Percentiles rank a stretch among this genome's conserved stretches.
Conservation (phyloP, 2,888 invertebrate genomes). For the Penaeus monodon region DNA sequence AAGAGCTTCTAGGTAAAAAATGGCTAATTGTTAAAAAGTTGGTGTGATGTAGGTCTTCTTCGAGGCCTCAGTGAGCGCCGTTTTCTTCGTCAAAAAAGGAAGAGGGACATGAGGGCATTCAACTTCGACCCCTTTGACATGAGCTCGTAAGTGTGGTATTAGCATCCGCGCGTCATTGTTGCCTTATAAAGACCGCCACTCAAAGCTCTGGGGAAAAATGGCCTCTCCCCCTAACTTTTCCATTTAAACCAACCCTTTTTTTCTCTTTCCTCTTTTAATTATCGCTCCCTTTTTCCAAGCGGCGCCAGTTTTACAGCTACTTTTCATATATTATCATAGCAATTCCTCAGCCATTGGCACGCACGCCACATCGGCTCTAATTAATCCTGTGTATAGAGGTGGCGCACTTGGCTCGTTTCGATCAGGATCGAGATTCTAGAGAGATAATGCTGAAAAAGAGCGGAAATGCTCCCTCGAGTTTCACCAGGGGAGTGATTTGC, state of each 20-base stretch:
- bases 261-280: conserved; percentile 59
- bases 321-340: conserved; percentile 51
- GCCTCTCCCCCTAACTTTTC: conserved; percentile 47
- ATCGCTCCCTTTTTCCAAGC: conserved; percentile 53
- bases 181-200: conserved; percentile 40
- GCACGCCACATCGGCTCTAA: conserved; percentile 25
- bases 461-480: background rate
- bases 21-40: conserved; percentile 63
- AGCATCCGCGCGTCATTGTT: conserved; percentile 19
- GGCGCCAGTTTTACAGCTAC: conserved; percentile 47
- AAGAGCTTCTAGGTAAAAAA: conserved; percentile 54
- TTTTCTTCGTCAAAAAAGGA: conserved; percentile 4
- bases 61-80: conserved; percentile 36
- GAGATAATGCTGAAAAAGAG: background rate
- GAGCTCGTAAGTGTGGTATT: conserved; percentile 34
- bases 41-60: conserved; percentile 56
- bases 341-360: conserved; percentile 30
- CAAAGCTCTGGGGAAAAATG: conserved; percentile 20
- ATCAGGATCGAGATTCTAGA: conserved; percentile 18
- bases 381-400: conserved; percentile 36
- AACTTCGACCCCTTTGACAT: conserved; percentile 24
- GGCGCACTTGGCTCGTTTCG: background rate
- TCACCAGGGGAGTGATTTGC: conserved; percentile 16
- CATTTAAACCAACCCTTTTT: conserved; percentile 47
- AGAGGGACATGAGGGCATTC: background rate